Conservation (phyloP, 1,140 invertebrate genomes). For the Drosophila oshimai region DNA sequence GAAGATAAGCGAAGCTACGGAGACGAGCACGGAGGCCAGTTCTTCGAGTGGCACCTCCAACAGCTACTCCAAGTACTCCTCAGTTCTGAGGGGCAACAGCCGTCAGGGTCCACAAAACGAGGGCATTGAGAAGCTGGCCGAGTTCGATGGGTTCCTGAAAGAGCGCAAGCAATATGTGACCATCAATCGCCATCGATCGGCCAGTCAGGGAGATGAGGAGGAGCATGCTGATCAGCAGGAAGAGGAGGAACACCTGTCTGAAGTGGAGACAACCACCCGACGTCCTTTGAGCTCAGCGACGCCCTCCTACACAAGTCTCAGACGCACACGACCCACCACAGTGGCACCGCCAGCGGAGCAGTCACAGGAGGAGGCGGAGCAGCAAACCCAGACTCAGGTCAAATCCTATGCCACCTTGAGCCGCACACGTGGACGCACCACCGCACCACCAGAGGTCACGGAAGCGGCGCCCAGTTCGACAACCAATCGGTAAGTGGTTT, state of each 20-base stretch:
- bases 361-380: conserved; percentile 59
- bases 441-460: conserved; percentile 16
- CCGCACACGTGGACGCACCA: conserved; percentile 49
- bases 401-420: conserved; percentile 63
- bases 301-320: conserved; percentile 87
- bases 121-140: conserved; percentile 85
- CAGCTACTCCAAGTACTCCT: conserved; percentile 75
- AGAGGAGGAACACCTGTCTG: conserved; percentile 57
- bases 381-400: conserved; percentile 43
- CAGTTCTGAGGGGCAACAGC: conserved; percentile 84
- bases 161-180: conserved; percentile 84
- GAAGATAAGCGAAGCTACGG: conserved; percentile 1
- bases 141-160: conserved; percentile 83
- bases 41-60: neutral
- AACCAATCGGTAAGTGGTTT: conserved; percentile 43
- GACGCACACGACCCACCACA: conserved; percentile 85
- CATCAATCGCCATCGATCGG: conserved; percentile 83
- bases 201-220: conserved; percentile 17
- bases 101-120: conserved; percentile 88
- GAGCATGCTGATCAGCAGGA: conserved; percentile 75
- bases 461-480: conserved; percentile 37
- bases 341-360: conserved; percentile 64
- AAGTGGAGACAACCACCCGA: conserved; percentile 31
- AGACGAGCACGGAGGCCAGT: conserved; percentile 10
- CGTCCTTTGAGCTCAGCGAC: conserved; percentile 58